Evolutionary conservation across 2,888 invertebrate genomes (phyloP).

Genomic region (Cephus nigrinus): DNA sequence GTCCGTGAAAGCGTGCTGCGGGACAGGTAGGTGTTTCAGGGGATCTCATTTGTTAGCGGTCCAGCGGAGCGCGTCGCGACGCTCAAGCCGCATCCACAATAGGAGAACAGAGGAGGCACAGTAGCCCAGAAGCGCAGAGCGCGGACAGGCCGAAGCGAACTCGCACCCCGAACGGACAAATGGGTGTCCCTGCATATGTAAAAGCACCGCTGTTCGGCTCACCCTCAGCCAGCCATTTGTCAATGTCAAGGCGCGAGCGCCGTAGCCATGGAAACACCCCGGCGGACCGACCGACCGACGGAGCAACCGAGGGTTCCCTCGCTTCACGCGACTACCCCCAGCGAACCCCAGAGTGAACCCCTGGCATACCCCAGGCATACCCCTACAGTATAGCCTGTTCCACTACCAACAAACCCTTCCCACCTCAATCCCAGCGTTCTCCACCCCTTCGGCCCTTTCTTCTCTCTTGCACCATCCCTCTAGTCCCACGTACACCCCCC

Average conservation of each 20-base stretch:
- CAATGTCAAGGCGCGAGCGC: conserved; percentile 67
- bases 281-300: conserved; percentile 42
- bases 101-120: conserved; percentile 30
- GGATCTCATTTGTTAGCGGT: conserved; percentile 48
- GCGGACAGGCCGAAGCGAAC: conserved; percentile 23
- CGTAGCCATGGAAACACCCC: conserved; percentile 64
- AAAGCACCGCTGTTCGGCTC: conserved; percentile 65
- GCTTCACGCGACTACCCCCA: conserved; percentile 30
- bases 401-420: neutral
- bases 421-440: neutral
- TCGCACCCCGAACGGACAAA: conserved; percentile 61
- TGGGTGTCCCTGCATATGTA: conserved; percentile 67
- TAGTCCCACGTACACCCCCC: conserved; percentile 27
- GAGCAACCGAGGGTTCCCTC: conserved; percentile 40
- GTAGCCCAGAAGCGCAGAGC: conserved; percentile 39
- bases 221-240: conserved; percentile 66
- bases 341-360: conserved; percentile 9
- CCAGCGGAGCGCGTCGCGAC: conserved; percentile 44
- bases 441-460: conserved; percentile 17
- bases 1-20: neutral
- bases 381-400: neutral
- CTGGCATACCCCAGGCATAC: neutral
- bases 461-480: conserved; percentile 24
- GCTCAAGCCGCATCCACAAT: conserved; percentile 28
- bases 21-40: conserved; percentile 18